Evolutionary conservation across 2,797 vertebrate species (phyloP), one percentile per base, ranked within the genome.

Genomic region (Paguma larvata): DNA sequence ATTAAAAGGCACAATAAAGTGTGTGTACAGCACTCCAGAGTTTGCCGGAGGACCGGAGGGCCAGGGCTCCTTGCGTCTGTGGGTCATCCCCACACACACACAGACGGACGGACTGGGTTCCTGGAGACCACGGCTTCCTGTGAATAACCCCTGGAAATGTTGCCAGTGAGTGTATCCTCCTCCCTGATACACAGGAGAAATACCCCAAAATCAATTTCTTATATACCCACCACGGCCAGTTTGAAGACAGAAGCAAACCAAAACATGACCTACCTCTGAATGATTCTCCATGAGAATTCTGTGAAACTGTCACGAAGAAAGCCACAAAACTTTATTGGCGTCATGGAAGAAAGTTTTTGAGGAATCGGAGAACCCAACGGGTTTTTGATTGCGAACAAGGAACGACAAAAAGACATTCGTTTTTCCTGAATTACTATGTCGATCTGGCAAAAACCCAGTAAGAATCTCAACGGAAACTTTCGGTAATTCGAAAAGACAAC

Each of bases 381-480:
- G 27, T 46, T 89, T 82, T 83, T 12, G 4, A n/a, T 4, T 86
- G 27, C 48, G 41, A 10, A 73, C 89, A 84, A 93, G 62, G 41
- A 86, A 78, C 48, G 77, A 63, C 18, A 34, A 89, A 68, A 48
- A 91, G 51, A 46, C 82, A 30, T 34, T 93, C 34, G 8, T 80
- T 88, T 97, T 94, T 82, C 79, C 16, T 89, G 63, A 97, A 77
- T 94, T 91, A 93, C 95, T 87, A 93, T 0, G 19, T n/a, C 72
- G 44, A 82, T 59, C 59, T 95, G 91, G 72, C 80, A 95, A 82
- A 89, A 73, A 32, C 51, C 10, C 25, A 73, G 88, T 82, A 30
- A 77, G 82, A 92, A 67, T 85, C 70, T 93, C 51, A 85, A 9
- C 62, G 94, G 97, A 97, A 96, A 95, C 53, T 82, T 85, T 91